These are phyloP conservation scores for Tupaia tana DNA, from an alignment of 2,113 vertebrate genomes.

Conservation along the genomic window DNA sequence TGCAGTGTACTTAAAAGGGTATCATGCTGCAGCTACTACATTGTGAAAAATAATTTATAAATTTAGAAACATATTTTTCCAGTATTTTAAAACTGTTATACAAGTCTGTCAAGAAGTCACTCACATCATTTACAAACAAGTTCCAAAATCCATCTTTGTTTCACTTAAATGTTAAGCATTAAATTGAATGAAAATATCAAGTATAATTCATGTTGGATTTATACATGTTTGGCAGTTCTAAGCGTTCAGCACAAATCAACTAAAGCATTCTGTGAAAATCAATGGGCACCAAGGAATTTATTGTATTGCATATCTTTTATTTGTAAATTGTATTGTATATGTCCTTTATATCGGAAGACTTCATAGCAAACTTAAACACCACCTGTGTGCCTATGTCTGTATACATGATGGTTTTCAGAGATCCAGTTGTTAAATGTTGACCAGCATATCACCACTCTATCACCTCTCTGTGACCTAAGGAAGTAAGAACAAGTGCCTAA, in stretches of 20 bases:
- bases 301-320: background rate
- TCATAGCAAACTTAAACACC: background rate
- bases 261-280: constrained; percentile 32
- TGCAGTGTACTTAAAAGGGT: background rate
- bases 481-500: background rate
- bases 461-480: background rate
- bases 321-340: background rate
- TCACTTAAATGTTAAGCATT: constrained; percentile 13
- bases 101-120: background rate
- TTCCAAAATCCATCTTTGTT: background rate
- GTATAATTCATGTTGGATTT: background rate
- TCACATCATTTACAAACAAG: constrained; percentile 2
- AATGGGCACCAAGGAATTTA: background rate
- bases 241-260: constrained; percentile 31
- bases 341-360: background rate
- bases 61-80: background rate
- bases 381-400: background rate
- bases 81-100: constrained; percentile 4
- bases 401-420: background rate
- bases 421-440: background rate
- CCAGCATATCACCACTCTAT: background rate
- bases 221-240: background rate
- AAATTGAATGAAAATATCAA: constrained; percentile 30
- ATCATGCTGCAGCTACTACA: background rate
- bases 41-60: background rate